A percentile compares a stretch with the other conserved stretches of the same genome.
Conservation (phyloP, 2,113 vertebrate genomes). For the Istiophorus platypterus region DNA sequence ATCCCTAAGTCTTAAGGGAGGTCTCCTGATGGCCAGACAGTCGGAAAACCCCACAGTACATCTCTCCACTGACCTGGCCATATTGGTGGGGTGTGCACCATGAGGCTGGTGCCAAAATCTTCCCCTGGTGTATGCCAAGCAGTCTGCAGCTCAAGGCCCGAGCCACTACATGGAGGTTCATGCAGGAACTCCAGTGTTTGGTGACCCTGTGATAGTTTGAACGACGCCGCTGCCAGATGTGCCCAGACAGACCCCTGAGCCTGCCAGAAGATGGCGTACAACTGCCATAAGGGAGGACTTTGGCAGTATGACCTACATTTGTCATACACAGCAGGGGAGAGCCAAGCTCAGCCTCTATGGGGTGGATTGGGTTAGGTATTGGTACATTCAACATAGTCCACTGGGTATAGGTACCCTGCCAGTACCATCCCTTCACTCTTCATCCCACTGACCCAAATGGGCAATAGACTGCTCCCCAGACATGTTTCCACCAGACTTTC, state of each 20-base stretch:
- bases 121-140: background rate
- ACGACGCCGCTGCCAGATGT: constrained; percentile 19
- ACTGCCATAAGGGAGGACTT: background rate
- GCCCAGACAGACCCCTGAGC: background rate
- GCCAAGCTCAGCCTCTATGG: background rate
- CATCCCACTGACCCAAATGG: background rate
- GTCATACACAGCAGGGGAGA: background rate
- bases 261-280: background rate
- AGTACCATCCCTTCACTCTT: background rate
- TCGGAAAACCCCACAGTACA: background rate
- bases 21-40: background rate
- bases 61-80: background rate
- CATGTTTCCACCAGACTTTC: background rate
- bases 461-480: background rate
- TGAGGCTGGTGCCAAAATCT: constrained; percentile 7
- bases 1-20: background rate
- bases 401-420: background rate
- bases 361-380: background rate
- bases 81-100: background rate
- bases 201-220: constrained; percentile 27
- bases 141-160: background rate
- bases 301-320: constrained; percentile 27
- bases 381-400: constrained; percentile 3
- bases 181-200: background rate
- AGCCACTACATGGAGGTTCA: constrained; percentile 1